phyloP scores from a whole-genome alignment of 2,113 vertebrate species.

The Campylomormyrus tamandua region DNA sequence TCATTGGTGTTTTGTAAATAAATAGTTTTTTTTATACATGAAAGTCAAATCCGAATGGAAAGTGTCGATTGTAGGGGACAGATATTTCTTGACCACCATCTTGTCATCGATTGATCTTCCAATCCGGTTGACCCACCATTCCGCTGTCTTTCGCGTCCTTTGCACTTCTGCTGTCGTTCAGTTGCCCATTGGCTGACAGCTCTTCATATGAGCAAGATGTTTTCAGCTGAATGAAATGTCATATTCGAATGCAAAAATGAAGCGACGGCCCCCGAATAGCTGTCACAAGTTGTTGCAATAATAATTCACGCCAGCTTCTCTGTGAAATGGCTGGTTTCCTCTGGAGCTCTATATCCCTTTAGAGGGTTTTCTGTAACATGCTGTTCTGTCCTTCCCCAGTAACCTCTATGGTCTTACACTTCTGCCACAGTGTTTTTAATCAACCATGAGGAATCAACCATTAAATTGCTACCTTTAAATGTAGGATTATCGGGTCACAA shows the following conservation, averaged over 20 bases:
- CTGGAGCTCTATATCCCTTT: not conserved
- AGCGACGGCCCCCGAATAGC: not conserved
- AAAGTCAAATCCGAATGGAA: not conserved
- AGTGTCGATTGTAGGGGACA: not conserved
- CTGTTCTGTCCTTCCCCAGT: not conserved
- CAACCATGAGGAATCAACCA: not conserved
- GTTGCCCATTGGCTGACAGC: not conserved
- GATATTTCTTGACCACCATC: not conserved
- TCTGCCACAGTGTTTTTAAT: not conserved
- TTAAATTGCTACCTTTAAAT: not conserved
- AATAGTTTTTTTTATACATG: not conserved
- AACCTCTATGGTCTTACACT: not conserved
- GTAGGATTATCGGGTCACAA: not conserved
- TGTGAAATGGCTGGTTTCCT: not conserved
- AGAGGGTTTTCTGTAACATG: not conserved
- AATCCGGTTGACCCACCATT: not conserved
- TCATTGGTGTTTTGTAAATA: not conserved
- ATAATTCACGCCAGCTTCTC: conserved; percentile 8
- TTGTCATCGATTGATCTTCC: not conserved
- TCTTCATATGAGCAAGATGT: not conserved
- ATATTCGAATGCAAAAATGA: not conserved
- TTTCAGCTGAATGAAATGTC: not conserved
- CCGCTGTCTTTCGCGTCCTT: not conserved
- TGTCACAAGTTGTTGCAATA: not conserved
- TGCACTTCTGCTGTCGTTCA: not conserved